These are phyloP conservation scores for Psilopsiagon aymara DNA, from an alignment of 2,113 vertebrate genomes.

Conservation along the genomic window DNA sequence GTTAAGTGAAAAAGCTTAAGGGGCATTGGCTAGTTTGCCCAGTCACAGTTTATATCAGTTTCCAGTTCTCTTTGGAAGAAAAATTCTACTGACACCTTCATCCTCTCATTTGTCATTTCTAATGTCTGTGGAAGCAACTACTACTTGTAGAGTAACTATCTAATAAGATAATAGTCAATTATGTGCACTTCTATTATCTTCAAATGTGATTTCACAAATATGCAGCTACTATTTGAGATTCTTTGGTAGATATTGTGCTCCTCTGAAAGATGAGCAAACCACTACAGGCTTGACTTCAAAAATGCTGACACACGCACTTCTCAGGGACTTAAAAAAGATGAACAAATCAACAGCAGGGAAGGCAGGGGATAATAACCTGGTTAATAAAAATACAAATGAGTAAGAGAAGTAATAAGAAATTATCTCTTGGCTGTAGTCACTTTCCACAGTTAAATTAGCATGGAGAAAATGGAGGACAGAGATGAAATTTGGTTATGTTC, in stretches of 20 bases:
- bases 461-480: not conserved
- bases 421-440: not conserved
- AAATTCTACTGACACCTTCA: not conserved
- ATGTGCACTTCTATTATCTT: not conserved
- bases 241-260: not conserved
- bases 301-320: not conserved
- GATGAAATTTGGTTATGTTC: not conserved
- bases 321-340: not conserved
- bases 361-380: not conserved
- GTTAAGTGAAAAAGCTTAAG: not conserved
- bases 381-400: not conserved
- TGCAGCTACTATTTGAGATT: not conserved
- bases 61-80: not conserved
- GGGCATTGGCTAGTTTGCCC: not conserved
- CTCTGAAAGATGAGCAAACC: not conserved
- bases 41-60: not conserved
- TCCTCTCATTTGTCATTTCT: not conserved
- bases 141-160: not conserved
- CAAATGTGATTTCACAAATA: not conserved
- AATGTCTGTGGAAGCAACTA: not conserved
- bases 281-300: not conserved
- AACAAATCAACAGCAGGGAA: not conserved
- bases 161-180: not conserved
- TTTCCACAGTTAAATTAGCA: not conserved
- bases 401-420: not conserved